These are phyloP conservation scores for Cossypha dichroa DNA, from an alignment of 2,797 vertebrate species.

Conservation along the genomic window DNA sequence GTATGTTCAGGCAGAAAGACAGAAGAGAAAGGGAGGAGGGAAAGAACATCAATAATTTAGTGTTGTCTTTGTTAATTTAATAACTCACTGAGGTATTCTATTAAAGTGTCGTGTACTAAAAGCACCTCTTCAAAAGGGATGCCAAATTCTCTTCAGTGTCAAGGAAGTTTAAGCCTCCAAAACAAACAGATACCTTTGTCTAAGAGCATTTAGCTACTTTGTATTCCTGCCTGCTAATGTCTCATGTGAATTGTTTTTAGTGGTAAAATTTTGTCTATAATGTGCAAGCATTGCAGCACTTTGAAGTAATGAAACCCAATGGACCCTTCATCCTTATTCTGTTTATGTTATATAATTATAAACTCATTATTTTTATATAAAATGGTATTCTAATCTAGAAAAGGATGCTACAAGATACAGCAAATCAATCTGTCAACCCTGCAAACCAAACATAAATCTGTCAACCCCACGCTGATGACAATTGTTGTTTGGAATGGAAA, in stretches of 20 bases:
- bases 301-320: constrained; percentile 70
- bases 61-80: constrained; percentile 73
- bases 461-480: not conserved
- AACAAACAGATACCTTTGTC: constrained; percentile 64
- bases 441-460: not conserved
- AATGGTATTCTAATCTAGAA: constrained; percentile 9
- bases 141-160: constrained; percentile 73
- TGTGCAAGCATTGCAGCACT: constrained; percentile 57
- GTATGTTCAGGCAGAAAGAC: constrained; percentile 40
- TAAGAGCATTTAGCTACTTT: constrained; percentile 56
- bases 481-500: not conserved
- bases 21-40: constrained; percentile 30
- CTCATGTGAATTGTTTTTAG: constrained; percentile 54
- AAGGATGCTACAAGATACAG: not conserved
- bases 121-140: constrained; percentile 64
- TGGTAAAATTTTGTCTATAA: constrained; percentile 53
- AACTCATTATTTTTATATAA: constrained; percentile 66
- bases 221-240: constrained; percentile 37
- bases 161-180: constrained; percentile 70
- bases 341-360: constrained; percentile 71
- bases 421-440: not conserved
- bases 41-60: constrained; percentile 64
- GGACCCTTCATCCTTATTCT: constrained; percentile 66
- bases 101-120: constrained; percentile 74
- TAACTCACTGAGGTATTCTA: constrained; percentile 71